Base-by-base conservation (phyloP, 2,797 vertebrate genomes). In the Periparus ater region DNA sequence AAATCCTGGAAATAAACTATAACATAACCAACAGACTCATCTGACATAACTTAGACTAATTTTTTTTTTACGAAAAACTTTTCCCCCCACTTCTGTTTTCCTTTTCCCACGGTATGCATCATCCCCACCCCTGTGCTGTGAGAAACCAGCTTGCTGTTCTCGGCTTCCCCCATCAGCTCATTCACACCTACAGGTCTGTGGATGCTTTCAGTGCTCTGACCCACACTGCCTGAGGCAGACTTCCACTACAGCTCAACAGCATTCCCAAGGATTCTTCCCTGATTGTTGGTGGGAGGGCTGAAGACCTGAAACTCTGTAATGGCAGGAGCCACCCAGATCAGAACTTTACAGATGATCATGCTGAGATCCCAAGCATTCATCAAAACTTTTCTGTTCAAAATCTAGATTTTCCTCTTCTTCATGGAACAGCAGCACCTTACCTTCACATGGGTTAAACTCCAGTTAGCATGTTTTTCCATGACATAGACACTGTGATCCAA, bases 381-480 rank as follows among this genome's bases (percentile, higher is more conserved):
- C 9, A 10, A 36, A 63, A 79, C 29, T 48, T 21, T 45, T 53
- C 23, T 36, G 22, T 38, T 29, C 47, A 68, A 86, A 89, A 60
- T 34, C 29, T 32, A 65, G 10, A 34, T 30, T 14, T 7, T 6
- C 16, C 23, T 71, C 50, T 65, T 50, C 66, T 61, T 63, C 18
- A 58, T 5, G 34, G 45, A 94, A 58, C 44, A 34, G 62, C 57
- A 90, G 61, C 47, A 89, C 67, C 83, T 97, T 95, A 98, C 98
- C 98, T 98, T 98, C 74, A 98, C 38, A 2, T 95, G 96, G 62
- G 97, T 97, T 94, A 98, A 97, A 84, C 92, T 98, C 97, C 97
- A 98, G 32, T 98, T 91, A 53, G 94, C 89, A 11, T 98, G 97
- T 83, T 98, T 98, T 93, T 98, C 97, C 75, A 98, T 96, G 73